Evolutionary conservation across 64 coral and sea anemone species (phyloP).

Genomic region (Montipora efflorescens): DNA sequence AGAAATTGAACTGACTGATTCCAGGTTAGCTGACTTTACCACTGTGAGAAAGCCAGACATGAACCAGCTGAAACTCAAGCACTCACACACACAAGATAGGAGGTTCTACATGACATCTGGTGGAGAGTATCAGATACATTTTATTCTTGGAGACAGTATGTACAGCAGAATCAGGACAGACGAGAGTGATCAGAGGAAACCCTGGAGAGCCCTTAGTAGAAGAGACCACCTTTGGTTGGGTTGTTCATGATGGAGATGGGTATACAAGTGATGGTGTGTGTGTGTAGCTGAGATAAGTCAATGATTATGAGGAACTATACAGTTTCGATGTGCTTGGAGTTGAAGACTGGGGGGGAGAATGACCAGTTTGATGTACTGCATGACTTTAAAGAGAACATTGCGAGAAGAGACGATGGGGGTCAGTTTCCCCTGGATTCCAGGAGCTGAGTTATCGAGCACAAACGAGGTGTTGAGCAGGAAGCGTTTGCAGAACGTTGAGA

Average conservation of each 20-base stretch:
- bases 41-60: too few species aligned
- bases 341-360: conserved; percentile 36
- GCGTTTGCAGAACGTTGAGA: conserved; percentile 2
- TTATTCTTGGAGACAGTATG: too few species aligned
- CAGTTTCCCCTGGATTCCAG: conserved; percentile 20
- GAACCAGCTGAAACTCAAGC: too few species aligned
- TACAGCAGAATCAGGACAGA: too few species aligned
- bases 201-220: conserved; percentile 62
- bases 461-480: conserved; percentile 14
- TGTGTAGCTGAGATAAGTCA: not conserved
- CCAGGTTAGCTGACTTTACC: too few species aligned
- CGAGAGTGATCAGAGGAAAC: conserved; percentile 15
- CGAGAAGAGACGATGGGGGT: conserved; percentile 29
- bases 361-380: conserved; percentile 5
- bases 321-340: conserved; percentile 49
- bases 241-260: conserved; percentile 35
- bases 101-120: too few species aligned
- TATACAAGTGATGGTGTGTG: not conserved
- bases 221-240: conserved; percentile 49
- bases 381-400: conserved; percentile 45
- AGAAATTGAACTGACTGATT: too few species aligned
- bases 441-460: not conserved
- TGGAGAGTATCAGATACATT: too few species aligned
- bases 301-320: conserved; percentile 52
- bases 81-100: too few species aligned